phyloP scores from a whole-genome alignment of 2,888 invertebrate genomes.

The Arge pagana region DNA sequence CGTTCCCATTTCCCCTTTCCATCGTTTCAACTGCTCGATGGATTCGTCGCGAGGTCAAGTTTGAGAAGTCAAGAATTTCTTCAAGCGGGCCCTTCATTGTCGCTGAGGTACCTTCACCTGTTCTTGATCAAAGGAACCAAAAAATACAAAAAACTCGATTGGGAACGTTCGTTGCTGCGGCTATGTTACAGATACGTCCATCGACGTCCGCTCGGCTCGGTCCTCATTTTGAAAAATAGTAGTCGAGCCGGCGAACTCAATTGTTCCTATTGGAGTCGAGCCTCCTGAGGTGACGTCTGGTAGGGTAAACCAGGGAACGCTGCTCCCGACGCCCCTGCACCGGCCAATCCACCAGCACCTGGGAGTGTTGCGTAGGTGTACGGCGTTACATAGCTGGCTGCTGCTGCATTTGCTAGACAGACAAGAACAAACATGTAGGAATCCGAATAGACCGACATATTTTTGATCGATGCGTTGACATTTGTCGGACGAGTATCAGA shows the following conservation, averaged over 20 bases:
- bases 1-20: too few species aligned
- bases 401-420: conserved; percentile 58
- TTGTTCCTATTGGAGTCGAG: conserved; percentile 70
- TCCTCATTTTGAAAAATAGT: conserved; percentile 18
- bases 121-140: too few species aligned
- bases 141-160: too few species aligned
- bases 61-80: too few species aligned
- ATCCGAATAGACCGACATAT: not conserved
- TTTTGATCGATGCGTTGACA: conserved; percentile 7
- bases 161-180: too few species aligned
- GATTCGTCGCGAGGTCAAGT: too few species aligned
- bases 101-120: too few species aligned
- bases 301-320: conserved; percentile 70
- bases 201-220: too few species aligned
- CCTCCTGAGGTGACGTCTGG: conserved; percentile 73
- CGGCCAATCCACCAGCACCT: conserved; percentile 64
- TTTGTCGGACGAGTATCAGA: too few species aligned
- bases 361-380: conserved; percentile 75
- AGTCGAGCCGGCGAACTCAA: conserved; percentile 17
- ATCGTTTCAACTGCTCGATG: too few species aligned
- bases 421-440: not conserved
- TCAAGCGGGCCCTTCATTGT: too few species aligned
- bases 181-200: too few species aligned
- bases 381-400: conserved; percentile 75
- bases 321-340: conserved; percentile 59